Conservation (phyloP, 2,113 vertebrate species). For the Ciconia maguari region DNA sequence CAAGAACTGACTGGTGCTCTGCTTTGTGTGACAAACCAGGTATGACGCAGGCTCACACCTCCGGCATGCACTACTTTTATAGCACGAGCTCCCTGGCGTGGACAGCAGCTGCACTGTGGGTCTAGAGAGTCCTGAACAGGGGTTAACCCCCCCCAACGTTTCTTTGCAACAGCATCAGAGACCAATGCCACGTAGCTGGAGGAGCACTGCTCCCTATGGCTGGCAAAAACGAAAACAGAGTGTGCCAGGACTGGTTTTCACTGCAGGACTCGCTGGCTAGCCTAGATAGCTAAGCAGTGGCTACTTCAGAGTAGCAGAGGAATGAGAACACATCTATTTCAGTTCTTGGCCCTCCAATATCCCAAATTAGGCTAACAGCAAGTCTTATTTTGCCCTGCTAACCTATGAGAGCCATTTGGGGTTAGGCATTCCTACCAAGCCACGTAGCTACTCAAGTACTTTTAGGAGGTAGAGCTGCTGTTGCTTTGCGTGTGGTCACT, state of each 20-base stretch:
- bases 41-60: background rate
- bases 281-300: conserved; percentile 26
- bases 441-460: conserved; percentile 48
- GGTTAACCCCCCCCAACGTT: background rate
- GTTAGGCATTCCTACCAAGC: conserved; percentile 61
- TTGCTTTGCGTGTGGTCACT: conserved; percentile 61
- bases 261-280: conserved; percentile 5
- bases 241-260: conserved; percentile 43
- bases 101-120: background rate
- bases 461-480: conserved; percentile 53
- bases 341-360: conserved; percentile 53
- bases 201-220: background rate
- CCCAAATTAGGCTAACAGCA: conserved; percentile 56
- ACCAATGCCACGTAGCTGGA: conserved; percentile 21
- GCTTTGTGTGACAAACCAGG: background rate
- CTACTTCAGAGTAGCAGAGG: conserved; percentile 54
- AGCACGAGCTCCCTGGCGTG: background rate
- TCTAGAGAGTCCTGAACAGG: background rate
- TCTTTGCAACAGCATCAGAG: background rate
- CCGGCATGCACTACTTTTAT: background rate
- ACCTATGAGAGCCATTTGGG: conserved; percentile 58
- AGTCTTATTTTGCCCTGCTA: conserved; percentile 57
- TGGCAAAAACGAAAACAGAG: background rate
- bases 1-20: background rate
- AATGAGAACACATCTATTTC: conserved; percentile 63